Conservation (phyloP, 2,888 invertebrate genomes). For the Synanthedon vespiformis region DNA sequence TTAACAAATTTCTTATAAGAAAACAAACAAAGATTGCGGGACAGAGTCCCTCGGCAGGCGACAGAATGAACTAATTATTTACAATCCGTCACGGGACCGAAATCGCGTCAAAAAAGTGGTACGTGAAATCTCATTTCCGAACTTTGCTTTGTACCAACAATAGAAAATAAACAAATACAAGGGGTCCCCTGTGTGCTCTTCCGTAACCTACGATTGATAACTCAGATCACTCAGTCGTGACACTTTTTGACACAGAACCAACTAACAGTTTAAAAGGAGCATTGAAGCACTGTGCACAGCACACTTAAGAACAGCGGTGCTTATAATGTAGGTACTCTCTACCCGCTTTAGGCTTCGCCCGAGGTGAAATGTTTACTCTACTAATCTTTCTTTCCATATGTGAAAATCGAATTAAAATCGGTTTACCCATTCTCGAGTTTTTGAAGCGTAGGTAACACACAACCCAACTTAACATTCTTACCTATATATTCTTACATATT, state of each 20-base stretch:
- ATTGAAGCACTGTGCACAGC: background rate
- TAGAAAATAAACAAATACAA: conserved; percentile 36
- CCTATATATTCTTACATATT: too few relatives aligned
- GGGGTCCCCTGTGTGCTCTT: conserved; percentile 33
- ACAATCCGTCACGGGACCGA: conserved; percentile 62
- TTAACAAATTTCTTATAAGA: conserved; percentile 26
- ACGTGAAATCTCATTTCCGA: conserved; percentile 68
- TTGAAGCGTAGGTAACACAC: too few relatives aligned
- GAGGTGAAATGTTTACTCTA: too few relatives aligned
- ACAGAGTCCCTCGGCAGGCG: conserved; percentile 41
- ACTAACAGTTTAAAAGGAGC: background rate
- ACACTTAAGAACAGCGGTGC: too few relatives aligned
- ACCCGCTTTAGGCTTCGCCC: too few relatives aligned
- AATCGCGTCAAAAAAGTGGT: conserved; percentile 49
- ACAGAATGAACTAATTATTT: conserved; percentile 65
- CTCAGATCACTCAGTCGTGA: conserved; percentile 17
- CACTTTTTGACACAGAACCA: conserved; percentile 10
- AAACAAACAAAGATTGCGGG: conserved; percentile 49
- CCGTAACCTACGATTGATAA: conserved; percentile 10
- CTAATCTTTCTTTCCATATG: too few relatives aligned
- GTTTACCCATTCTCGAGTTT: too few relatives aligned
- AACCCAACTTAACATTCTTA: too few relatives aligned
- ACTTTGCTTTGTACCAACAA: conserved; percentile 46
- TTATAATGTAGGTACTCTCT: too few relatives aligned
- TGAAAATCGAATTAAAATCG: too few relatives aligned